These are phyloP conservation scores for Palythoa grandis DNA, from an alignment of 92 coral and sea anemone species.

Conservation along the genomic window DNA sequence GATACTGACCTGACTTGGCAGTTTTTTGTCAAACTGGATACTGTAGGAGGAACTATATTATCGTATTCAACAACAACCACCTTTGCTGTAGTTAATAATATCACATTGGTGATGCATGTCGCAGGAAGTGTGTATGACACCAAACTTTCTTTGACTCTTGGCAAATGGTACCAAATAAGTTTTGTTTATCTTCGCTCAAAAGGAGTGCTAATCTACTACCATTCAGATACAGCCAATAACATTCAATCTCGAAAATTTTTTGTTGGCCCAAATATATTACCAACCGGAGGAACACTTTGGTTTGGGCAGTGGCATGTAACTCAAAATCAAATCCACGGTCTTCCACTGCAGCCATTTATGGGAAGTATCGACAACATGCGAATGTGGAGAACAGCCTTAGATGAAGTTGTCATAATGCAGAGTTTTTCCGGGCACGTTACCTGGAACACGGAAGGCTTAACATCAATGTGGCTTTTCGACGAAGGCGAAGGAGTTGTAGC, in stretches of 20 bases:
- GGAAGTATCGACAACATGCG: constrained; percentile 66
- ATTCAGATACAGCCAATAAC: constrained; percentile 25
- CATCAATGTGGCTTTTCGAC: constrained; percentile 65
- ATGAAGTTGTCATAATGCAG: constrained; percentile 51
- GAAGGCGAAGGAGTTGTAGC: constrained; percentile 64
- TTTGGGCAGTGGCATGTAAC: constrained; percentile 72
- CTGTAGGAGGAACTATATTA: constrained; percentile 61
- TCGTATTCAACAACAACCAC: constrained; percentile 67
- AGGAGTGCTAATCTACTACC: constrained; percentile 52
- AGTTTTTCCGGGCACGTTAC: constrained; percentile 40
- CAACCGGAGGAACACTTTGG: constrained; percentile 61
- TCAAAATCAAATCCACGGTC: constrained; percentile 37
- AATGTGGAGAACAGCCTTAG: constrained; percentile 57
- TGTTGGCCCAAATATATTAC: constrained; percentile 49
- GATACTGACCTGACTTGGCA: constrained; percentile 55
- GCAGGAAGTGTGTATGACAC: constrained; percentile 53
- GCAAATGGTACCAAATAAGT: constrained; percentile 62
- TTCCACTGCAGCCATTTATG: constrained; percentile 57
- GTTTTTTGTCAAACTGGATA: constrained; percentile 54
- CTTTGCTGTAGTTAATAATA: constrained; percentile 59
- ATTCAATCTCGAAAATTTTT: constrained; percentile 48
- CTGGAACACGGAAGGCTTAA: constrained; percentile 27
- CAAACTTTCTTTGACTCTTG: constrained; percentile 20
- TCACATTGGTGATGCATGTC: constrained; percentile 53
- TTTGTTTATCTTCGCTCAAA: constrained; percentile 39